Conservation (phyloP, 2,113 vertebrate genomes). For the Nibea albiflora region DNA sequence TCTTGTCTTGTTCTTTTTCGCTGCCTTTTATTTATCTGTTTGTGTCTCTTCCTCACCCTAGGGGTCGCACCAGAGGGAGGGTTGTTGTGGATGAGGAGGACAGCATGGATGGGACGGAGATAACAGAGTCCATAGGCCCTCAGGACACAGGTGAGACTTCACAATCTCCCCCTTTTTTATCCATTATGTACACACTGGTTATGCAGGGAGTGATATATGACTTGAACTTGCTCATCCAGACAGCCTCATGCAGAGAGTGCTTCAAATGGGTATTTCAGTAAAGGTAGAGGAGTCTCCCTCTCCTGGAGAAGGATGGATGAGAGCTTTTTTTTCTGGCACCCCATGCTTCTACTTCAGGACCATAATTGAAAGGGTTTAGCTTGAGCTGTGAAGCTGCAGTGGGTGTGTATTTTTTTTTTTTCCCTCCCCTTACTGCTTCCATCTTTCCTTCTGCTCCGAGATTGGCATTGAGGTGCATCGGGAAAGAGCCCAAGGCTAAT, state of each 20-base stretch:
- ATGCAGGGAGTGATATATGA: constrained; percentile 26
- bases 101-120: constrained; percentile 96
- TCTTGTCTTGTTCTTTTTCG: constrained; percentile 33
- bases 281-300: constrained; percentile 64
- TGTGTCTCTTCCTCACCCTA: constrained; percentile 66
- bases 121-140: constrained; percentile 88
- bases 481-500: constrained; percentile 83
- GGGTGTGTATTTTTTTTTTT: constrained; percentile 58
- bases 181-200: constrained; percentile 38
- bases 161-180: constrained; percentile 11
- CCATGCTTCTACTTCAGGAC: constrained; percentile 72
- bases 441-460: constrained; percentile 70
- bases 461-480: constrained; percentile 81
- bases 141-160: constrained; percentile 88
- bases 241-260: constrained; percentile 34
- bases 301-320: constrained; percentile 70
- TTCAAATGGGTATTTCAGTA: constrained; percentile 56
- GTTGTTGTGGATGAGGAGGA: constrained; percentile 94
- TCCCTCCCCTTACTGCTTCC: constrained; percentile 61
- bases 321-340: constrained; percentile 73
- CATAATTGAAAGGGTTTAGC: constrained; percentile 84
- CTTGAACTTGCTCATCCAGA: constrained; percentile 51
- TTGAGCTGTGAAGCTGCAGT: constrained; percentile 79
- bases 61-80: constrained; percentile 95
- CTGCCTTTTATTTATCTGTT: constrained; percentile 42